phyloP scores from a whole-genome alignment of 2,797 vertebrate genomes.

The Poeciliopsis infans region DNA sequence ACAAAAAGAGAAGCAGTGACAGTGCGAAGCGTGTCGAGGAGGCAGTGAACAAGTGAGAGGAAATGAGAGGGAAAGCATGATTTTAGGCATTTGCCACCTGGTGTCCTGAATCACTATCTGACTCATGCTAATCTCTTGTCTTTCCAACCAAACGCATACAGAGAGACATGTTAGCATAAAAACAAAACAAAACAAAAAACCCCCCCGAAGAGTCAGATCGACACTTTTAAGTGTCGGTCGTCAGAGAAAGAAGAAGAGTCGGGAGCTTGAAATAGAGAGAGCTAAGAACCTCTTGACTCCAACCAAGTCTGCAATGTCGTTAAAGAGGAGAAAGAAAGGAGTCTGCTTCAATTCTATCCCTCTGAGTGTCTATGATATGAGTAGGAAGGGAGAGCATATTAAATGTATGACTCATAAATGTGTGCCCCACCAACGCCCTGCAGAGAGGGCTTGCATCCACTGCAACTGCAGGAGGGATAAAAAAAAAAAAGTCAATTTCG shows the following conservation, averaged over 20 bases:
- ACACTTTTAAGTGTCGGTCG: conserved; percentile 46
- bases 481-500: conserved; percentile 77
- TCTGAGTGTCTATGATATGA: conserved; percentile 73
- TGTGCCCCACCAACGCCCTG: conserved; percentile 76
- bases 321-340: conserved; percentile 35
- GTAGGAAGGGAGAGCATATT: conserved; percentile 79
- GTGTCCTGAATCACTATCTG: conserved; percentile 81
- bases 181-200: not conserved
- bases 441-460: conserved; percentile 74
- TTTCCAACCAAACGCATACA: conserved; percentile 48
- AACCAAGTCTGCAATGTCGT: conserved; percentile 47
- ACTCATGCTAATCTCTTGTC: conserved; percentile 81
- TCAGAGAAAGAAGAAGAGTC: conserved; percentile 26
- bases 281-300: conserved; percentile 51
- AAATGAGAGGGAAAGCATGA: conserved; percentile 52
- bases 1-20: conserved; percentile 50
- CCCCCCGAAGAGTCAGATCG: conserved; percentile 40
- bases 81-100: conserved; percentile 80
- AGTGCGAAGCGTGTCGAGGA: conserved; percentile 29
- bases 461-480: conserved; percentile 69
- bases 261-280: conserved; percentile 31
- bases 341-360: conserved; percentile 66
- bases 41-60: conserved; percentile 48
- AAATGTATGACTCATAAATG: conserved; percentile 82
- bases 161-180: conserved; percentile 5